These are phyloP conservation scores for Mustelus asterias DNA, from an alignment of 2,113 vertebrate species.

Conservation along the genomic window DNA sequence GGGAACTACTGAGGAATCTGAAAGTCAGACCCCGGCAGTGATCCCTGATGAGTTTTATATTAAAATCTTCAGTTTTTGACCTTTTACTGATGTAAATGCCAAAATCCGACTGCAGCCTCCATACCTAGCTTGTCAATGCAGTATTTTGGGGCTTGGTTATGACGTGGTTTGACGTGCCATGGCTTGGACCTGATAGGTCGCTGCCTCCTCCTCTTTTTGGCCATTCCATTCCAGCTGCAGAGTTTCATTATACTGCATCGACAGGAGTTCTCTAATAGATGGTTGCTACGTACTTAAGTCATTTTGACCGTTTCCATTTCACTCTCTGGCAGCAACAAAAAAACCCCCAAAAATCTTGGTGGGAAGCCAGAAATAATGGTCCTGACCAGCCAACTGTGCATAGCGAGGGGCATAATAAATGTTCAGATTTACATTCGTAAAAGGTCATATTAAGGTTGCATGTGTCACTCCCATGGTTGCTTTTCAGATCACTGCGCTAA, in stretches of 20 bases:
- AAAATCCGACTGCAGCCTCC: not conserved
- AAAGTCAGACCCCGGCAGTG: not conserved
- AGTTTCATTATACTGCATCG: not conserved
- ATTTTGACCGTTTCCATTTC: not conserved
- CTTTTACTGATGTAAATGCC: slow-evolving; percentile 18
- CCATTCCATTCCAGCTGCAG: not conserved
- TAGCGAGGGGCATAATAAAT: not conserved
- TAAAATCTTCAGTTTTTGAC: slow-evolving; percentile 11
- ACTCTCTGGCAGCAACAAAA: not conserved
- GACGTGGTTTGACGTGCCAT: not conserved
- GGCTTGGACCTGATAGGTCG: not conserved
- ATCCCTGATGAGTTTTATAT: slow-evolving; percentile 15
- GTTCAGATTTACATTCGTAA: not conserved
- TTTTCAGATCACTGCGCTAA: not conserved
- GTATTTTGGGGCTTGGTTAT: not conserved
- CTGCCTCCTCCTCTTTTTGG: not conserved
- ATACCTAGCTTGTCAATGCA: not conserved
- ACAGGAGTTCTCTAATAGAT: not conserved
- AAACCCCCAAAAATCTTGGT: not conserved
- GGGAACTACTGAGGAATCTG: not conserved
- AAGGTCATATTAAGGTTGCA: not conserved
- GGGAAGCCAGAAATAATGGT: not conserved
- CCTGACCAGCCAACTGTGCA: not conserved
- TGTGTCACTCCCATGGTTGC: not conserved
- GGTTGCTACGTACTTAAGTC: not conserved